Conservation (phyloP, 2,113 vertebrate genomes). For the Microcebus tavaratra region DNA sequence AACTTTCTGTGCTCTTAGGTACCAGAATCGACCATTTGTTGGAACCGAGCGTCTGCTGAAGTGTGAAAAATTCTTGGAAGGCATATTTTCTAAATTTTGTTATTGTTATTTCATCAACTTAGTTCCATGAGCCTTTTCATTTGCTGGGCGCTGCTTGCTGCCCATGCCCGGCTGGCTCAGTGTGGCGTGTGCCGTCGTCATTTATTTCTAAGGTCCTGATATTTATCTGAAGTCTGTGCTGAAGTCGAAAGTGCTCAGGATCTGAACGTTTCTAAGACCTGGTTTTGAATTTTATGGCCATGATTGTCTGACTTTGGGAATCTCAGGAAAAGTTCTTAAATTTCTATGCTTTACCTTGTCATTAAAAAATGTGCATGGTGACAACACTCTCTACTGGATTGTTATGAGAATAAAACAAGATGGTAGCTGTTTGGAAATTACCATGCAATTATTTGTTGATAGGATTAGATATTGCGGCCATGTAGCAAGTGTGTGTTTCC, state of each 20-base stretch:
- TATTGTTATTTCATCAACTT: constrained; percentile 58
- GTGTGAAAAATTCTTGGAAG: constrained; percentile 79
- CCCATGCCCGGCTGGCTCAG: neutral
- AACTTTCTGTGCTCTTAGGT: constrained; percentile 64
- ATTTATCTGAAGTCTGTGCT: neutral
- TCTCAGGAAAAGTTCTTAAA: neutral
- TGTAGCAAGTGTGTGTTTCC: neutral
- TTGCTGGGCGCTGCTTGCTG: neutral
- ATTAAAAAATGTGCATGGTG: neutral
- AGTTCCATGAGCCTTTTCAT: constrained; percentile 9
- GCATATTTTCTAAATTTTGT: constrained; percentile 68
- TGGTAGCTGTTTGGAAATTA: neutral
- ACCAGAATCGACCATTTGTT: constrained; percentile 68
- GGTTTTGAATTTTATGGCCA: neutral
- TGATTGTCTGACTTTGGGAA: neutral
- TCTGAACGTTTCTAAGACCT: neutral
- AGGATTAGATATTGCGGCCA: neutral
- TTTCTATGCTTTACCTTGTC: neutral
- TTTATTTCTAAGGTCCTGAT: neutral
- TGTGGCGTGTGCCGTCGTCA: neutral
- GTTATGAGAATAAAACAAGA: neutral
- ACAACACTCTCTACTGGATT: neutral
- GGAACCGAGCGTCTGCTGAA: constrained; percentile 61
- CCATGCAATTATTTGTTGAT: neutral
- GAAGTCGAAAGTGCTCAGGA: neutral